Conservation (phyloP, 2,113 vertebrate genomes). For the Polypterus bichir region DNA sequence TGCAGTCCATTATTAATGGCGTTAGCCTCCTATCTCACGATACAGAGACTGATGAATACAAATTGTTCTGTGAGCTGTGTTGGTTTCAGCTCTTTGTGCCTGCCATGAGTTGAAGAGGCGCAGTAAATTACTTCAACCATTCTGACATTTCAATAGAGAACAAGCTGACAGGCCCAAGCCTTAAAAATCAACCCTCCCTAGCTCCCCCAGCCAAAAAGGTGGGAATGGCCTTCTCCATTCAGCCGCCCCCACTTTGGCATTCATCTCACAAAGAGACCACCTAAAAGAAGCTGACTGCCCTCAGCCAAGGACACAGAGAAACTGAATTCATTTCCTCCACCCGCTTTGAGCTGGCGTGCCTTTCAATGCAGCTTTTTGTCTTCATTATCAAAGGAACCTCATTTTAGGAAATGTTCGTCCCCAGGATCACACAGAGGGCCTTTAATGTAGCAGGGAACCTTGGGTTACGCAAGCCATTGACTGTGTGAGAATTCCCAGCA, state of each 20-base stretch:
- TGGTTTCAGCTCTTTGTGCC: no score
- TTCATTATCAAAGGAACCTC: neutral
- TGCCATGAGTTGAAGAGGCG: neutral
- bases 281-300: neutral
- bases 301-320: conserved; percentile 4
- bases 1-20: no score
- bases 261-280: conserved; percentile 5
- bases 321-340: conserved; percentile 5
- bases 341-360: neutral
- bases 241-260: neutral
- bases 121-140: neutral
- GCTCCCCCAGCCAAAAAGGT: neutral
- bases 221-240: conserved; percentile 2
- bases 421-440: neutral
- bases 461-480: neutral
- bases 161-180: neutral
- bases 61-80: no score
- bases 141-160: neutral
- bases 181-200: neutral
- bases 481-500: neutral
- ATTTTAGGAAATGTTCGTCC: neutral
- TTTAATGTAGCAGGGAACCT: neutral
- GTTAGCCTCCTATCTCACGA: no score
- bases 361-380: conserved; percentile 5
- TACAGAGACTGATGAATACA: no score